These are phyloP conservation scores for Phalacrocorax pelagicus DNA, from an alignment of 2,113 vertebrate genomes.

Conservation along the genomic window DNA sequence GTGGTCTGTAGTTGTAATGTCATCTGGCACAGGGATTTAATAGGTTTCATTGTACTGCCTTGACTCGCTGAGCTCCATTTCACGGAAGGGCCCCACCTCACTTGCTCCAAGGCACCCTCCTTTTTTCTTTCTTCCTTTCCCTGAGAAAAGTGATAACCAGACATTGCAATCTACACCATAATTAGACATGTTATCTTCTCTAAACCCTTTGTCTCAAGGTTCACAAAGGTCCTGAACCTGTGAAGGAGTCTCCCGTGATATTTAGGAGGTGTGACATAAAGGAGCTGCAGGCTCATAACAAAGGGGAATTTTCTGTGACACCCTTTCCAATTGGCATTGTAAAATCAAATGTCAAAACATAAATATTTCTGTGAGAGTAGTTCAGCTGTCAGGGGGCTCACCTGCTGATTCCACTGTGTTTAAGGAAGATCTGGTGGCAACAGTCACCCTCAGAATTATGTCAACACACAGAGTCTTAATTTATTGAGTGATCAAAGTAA, in stretches of 20 bases:
- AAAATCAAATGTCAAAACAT: conserved; percentile 10
- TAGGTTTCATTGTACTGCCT: conserved; percentile 67
- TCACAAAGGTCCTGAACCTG: background rate
- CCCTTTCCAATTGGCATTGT: background rate
- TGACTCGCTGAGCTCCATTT: conserved; percentile 38
- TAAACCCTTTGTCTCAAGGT: background rate
- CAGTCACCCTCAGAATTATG: background rate
- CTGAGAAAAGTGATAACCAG: background rate
- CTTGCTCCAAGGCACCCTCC: conserved; percentile 8
- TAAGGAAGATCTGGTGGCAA: background rate
- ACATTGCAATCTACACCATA: background rate
- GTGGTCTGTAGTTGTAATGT: conserved; percentile 69
- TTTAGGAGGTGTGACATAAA: background rate
- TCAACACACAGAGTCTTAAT: background rate
- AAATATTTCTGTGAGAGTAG: background rate
- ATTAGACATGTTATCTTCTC: background rate
- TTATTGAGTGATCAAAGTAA: background rate
- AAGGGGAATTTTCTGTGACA: background rate
- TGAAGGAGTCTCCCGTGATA: background rate
- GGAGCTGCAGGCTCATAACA: background rate
- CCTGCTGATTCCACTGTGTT: background rate
- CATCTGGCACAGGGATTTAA: conserved; percentile 71
- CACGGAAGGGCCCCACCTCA: conserved; percentile 1
- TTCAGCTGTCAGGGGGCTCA: background rate
- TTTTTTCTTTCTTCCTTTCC: background rate